Conservation (phyloP, 2,797 vertebrate species). For the Chrysocyon brachyurus region DNA sequence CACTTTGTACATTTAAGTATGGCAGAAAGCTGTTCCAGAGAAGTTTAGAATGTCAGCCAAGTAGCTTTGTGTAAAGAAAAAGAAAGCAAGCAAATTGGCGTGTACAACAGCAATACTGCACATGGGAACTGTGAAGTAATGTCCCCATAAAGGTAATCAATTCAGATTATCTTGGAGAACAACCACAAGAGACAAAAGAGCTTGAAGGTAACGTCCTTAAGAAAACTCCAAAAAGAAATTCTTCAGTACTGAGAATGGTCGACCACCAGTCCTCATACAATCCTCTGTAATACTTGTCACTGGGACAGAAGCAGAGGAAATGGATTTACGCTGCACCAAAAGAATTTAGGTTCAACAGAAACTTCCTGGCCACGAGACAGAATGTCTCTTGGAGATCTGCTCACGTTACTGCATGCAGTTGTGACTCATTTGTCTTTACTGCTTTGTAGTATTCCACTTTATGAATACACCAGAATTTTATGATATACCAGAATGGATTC, state of each 20-base stretch:
- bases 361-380: background rate
- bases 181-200: background rate
- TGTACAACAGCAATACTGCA: background rate
- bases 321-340: background rate
- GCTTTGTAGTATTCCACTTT: background rate
- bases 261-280: background rate
- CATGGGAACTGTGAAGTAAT: background rate
- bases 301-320: background rate
- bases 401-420: background rate
- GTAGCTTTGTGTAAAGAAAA: background rate
- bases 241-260: background rate
- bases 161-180: background rate
- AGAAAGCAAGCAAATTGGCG: background rate
- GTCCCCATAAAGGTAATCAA: background rate
- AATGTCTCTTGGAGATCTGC: conserved; percentile 1
- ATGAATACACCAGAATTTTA: background rate
- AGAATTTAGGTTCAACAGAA: background rate
- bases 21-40: conserved; percentile 29
- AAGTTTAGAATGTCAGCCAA: conserved; percentile 25
- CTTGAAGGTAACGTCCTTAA: background rate
- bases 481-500: background rate
- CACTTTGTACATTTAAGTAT: background rate
- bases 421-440: conserved; percentile 47
- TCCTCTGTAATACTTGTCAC: background rate
- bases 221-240: conserved; percentile 34